Evolutionary conservation across 2,113 vertebrate genomes (phyloP).

Genomic region (Myrmecophaga tridactyla): DNA sequence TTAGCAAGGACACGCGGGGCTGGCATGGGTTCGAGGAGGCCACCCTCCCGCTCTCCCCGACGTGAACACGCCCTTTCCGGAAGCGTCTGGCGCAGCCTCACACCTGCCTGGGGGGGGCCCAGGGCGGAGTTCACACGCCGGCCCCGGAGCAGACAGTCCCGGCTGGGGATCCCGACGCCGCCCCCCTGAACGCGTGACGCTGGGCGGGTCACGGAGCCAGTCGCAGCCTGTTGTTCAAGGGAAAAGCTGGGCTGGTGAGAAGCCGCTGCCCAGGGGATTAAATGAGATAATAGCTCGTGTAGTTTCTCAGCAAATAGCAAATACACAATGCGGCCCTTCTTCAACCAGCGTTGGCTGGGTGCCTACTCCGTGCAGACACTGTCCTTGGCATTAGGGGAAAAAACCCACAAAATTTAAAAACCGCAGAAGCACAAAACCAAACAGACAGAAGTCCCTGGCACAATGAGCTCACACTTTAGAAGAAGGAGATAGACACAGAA

Average conservation of each 20-base stretch:
- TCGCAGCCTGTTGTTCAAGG: neutral
- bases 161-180: accelerated
- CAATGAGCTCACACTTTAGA: neutral
- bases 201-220: accelerated
- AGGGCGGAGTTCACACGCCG: accelerated
- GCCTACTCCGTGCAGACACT: neutral
- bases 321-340: too few species aligned
- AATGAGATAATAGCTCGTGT: too few species aligned
- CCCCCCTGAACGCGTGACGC: accelerated
- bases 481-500: accelerated
- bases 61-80: neutral
- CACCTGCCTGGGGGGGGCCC: accelerated
- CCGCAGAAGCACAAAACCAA: too few species aligned
- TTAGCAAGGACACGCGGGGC: neutral
- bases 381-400: neutral
- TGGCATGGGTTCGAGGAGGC: accelerated
- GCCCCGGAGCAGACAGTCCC: neutral
- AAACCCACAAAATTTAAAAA: neutral
- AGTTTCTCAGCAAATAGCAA: too few species aligned
- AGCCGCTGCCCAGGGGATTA: accelerated
- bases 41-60: neutral
- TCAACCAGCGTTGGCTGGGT: neutral
- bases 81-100: neutral
- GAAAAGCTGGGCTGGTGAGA: accelerated
- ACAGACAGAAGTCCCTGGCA: too few species aligned